Percentiles rank a stretch among this genome's conserved stretches.
Conservation (phyloP, 2,113 vertebrate genomes). For the Sapayoa aenigma region DNA sequence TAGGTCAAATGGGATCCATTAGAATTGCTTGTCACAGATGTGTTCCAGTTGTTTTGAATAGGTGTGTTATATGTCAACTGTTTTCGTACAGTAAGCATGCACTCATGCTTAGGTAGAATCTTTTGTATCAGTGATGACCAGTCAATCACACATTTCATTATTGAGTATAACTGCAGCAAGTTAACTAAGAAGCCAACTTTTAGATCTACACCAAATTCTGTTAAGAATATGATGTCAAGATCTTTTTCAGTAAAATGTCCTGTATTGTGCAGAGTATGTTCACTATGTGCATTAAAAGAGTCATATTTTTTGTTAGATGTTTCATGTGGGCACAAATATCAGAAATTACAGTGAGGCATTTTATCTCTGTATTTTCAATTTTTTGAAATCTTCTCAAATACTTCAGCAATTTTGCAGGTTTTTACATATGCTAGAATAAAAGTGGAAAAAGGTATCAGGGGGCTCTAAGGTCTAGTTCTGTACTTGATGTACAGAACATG, state of each 20-base stretch:
- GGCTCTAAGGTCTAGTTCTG: not conserved
- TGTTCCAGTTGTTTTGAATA: not conserved
- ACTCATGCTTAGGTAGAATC: not conserved
- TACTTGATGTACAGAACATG: rapidly evolving
- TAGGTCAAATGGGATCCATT: not conserved
- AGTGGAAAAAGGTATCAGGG: not conserved
- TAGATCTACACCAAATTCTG: not conserved
- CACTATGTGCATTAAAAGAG: not conserved
- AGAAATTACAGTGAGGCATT: not conserved
- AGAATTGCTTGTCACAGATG: not conserved
- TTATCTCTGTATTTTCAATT: not conserved
- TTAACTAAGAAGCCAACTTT: not conserved
- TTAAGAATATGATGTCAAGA: not conserved
- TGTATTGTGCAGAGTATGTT: not conserved
- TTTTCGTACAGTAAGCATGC: not conserved
- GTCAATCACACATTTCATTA: not conserved
- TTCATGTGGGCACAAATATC: not conserved
- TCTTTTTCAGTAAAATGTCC: not conserved
- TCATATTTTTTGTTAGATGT: not conserved
- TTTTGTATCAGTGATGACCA: not conserved
- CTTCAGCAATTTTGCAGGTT: not conserved
- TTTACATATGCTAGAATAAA: not conserved
- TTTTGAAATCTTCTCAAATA: not conserved
- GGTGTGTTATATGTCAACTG: not conserved
- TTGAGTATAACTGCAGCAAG: not conserved